These are phyloP conservation scores for Coenonympha glycerion DNA, from an alignment of 2,888 invertebrate genomes.

Conservation along the genomic window DNA sequence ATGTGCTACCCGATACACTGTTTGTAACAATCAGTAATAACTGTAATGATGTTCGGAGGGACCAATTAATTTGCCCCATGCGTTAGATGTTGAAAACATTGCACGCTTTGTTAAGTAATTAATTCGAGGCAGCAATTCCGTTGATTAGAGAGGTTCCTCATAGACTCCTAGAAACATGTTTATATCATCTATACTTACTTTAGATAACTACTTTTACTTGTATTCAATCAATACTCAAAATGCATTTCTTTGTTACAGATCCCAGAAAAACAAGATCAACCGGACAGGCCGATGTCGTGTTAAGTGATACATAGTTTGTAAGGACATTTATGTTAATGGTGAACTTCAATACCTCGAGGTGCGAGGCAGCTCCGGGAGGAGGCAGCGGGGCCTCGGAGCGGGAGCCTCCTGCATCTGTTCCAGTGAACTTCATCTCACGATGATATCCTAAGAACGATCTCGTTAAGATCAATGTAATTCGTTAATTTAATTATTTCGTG, in stretches of 20 bases:
- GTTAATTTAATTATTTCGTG: slow-evolving; percentile 66
- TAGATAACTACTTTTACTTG: background rate
- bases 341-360: slow-evolving; percentile 61
- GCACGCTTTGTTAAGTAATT: slow-evolving; percentile 9
- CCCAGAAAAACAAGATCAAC: slow-evolving; percentile 78
- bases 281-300: slow-evolving; percentile 74
- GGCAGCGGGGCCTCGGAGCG: slow-evolving; percentile 31
- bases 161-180: background rate
- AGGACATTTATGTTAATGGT: slow-evolving; percentile 60
- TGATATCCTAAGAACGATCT: slow-evolving; percentile 74
- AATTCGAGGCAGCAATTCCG: background rate
- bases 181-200: background rate
- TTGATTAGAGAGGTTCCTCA: slow-evolving; percentile 14
- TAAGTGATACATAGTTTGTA: slow-evolving; percentile 52
- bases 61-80: slow-evolving; percentile 16
- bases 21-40: slow-evolving; percentile 62
- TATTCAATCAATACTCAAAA: slow-evolving; percentile 36
- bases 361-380: slow-evolving; percentile 35
- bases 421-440: slow-evolving; percentile 65
- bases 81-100: slow-evolving; percentile 16
- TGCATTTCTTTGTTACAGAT: slow-evolving; percentile 75
- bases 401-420: slow-evolving; percentile 49
- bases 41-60: slow-evolving; percentile 34
- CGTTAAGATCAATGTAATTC: slow-evolving; percentile 70
- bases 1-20: slow-evolving; percentile 59